Evolutionary conservation across 2,888 invertebrate genomes (phyloP).

Genomic region (Neoaliturus tenellus): DNA sequence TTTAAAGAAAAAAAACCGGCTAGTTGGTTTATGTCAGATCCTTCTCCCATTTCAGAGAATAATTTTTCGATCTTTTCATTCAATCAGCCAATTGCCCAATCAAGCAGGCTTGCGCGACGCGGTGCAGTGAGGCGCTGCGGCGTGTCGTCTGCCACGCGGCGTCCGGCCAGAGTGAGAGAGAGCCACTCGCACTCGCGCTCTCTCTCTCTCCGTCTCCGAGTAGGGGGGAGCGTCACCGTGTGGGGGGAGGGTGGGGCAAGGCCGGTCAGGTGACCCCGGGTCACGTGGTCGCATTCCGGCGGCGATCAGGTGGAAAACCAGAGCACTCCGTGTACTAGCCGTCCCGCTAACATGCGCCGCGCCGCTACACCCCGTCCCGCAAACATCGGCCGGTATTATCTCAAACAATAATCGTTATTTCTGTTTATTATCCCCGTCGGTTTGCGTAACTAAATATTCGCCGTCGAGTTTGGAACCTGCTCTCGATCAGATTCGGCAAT

Average conservation of each 20-base stretch:
- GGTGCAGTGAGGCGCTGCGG: not conserved
- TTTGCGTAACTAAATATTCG: conserved; percentile 23
- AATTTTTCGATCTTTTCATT: too few relatives aligned
- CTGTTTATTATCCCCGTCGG: conserved; percentile 1
- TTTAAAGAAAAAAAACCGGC: too few relatives aligned
- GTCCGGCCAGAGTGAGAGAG: not conserved
- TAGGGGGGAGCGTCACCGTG: not conserved
- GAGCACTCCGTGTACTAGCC: conserved; percentile 54
- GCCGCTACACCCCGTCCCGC: conserved; percentile 25
- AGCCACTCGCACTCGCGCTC: not conserved
- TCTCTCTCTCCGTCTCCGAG: too few relatives aligned
- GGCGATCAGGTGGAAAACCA: conserved; percentile 58
- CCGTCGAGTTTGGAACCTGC: not conserved
- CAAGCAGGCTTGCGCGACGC: too few relatives aligned
- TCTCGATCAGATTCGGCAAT: conserved; percentile 15
- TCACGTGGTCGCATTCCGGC: conserved; percentile 57
- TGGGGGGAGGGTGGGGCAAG: conserved; percentile 53
- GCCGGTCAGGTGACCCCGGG: conserved; percentile 56
- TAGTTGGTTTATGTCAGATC: too few relatives aligned
- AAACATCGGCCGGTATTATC: conserved; percentile 25
- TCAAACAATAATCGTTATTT: conserved; percentile 22
- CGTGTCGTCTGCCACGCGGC: not conserved
- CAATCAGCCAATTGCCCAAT: too few relatives aligned
- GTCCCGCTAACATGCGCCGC: conserved; percentile 23
- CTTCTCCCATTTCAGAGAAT: too few relatives aligned